Evolutionary conservation across 92 coral and sea anemone species (phyloP), one percentile per base, ranked within the genome.

Genomic region (Siderastrea radians): DNA sequence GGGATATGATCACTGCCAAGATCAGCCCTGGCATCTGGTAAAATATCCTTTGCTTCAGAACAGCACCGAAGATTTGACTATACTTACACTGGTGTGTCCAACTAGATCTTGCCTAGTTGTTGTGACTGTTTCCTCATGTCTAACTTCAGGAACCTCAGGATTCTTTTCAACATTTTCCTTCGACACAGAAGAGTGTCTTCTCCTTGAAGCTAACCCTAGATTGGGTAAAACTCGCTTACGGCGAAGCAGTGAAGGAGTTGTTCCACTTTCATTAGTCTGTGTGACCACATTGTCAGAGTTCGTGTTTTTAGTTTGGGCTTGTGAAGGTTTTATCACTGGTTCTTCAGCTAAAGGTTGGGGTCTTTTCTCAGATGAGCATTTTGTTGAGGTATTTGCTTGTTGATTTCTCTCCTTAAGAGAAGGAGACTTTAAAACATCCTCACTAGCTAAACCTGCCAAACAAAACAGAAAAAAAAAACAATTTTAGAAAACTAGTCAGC

Each of bases 191-290:
- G 78, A 59, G 15, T 86, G 85, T 44, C 74, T 71, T 61, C 86
- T 91, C 74, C 92, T 92, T 79, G 88, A 74, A 16, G 95, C 93
- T 16, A 89, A 85, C 15, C 93, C 94, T 65, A 94, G 84, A 73
- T 91, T 94, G 48, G 96, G 96, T 65, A 92, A 58, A 16, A 94
- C 94, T 54, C 96, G 88, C 66, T 89, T 94, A 50, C 96, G 95
- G 7, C 95, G 85, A 46, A 83, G 75, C 8, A 79, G 16, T 6
- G 93, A 86, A 12, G 81, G 79, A 60, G 73, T 68, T 15, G 84
- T 26, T 7, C 86, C 84, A 66, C 81, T 45, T 15, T 68, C 86
- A 46, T 2, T 17, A 46, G 57, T 60, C 13, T 49, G 84, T 2
- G 53, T 67, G 44, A 46, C 59, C 11, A 44, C 51, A 55, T 4